Evolutionary conservation across 23 tunicate species (phyloP).

Genomic region (Pegea sp.): DNA sequence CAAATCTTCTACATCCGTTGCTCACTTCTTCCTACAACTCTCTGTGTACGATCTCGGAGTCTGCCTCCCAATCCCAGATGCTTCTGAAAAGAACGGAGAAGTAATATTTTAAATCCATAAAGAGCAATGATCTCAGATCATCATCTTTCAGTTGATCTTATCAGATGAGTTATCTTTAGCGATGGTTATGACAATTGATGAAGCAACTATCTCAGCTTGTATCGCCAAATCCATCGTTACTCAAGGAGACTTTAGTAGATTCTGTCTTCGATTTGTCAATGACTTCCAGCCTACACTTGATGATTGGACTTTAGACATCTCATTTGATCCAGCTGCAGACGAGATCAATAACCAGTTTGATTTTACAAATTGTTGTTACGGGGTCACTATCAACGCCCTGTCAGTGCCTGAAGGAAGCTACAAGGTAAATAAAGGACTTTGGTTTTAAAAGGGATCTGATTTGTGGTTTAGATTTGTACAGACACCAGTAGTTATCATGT

Average conservation of each 20-base stretch:
- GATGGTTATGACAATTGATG: slow-evolving; percentile 50
- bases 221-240: slow-evolving; percentile 39
- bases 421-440: slow-evolving; percentile 15
- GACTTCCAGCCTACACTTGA: slow-evolving; percentile 81
- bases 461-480: slow-evolving; percentile 31
- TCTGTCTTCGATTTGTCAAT: slow-evolving; percentile 72
- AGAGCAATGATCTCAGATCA: not conserved
- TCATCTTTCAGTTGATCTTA: slow-evolving; percentile 8
- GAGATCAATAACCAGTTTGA: not conserved
- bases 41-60: slow-evolving; percentile 70
- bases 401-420: slow-evolving; percentile 84
- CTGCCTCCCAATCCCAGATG: slow-evolving; percentile 46
- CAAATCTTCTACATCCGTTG: not conserved
- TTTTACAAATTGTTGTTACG: not conserved
- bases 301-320: slow-evolving; percentile 32
- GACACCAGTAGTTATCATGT: slow-evolving; percentile 61
- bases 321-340: not conserved
- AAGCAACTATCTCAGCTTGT: slow-evolving; percentile 48
- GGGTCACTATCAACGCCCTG: slow-evolving; percentile 44
- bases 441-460: not conserved
- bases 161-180: slow-evolving; percentile 64
- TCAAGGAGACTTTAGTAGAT: slow-evolving; percentile 52
- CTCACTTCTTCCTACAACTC: slow-evolving; percentile 62
- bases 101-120: not conserved
- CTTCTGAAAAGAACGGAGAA: not conserved